Base-by-base conservation (phyloP, 2,888 invertebrate genomes). In the Macrosoma leucophasiata region DNA sequence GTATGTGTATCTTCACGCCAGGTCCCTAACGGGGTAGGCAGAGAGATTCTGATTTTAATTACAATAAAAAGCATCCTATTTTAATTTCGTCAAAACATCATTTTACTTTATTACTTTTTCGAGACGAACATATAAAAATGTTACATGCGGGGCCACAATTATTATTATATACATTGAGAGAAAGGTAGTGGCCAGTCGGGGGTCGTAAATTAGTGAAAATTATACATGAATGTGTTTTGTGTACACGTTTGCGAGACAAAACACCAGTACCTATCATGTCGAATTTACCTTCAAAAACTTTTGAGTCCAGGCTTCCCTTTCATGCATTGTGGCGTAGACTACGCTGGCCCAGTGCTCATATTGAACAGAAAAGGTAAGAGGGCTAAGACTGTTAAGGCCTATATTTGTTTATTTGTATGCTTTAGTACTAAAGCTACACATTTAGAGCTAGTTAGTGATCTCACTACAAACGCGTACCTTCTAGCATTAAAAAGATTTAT, bases 381-480 rank as follows among this genome's bases (percentile, higher is more conserved):
- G 1, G 36, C 47, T 0, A 45, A 34, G 24, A 12, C 41, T 13
- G 29, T 35, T 11, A 50, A 53, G 21, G 31, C 28, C n/a, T 53
- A 50, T 15, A 33, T 51, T 9, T 50, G 48, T 33, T 22, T 52
- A 30, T 48, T 52, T 31, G 23, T 54, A 12, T 50, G 49, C 34
- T 46, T 52, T 12, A 12, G 30, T 2, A 50, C 46, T 4, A 41
- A 49, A 2, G 42, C 48, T 0, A 22, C 53, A 1, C 49, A 50
- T 29, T 44, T 46, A 22, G 49, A 51, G 19, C 30, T 48, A 4
- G 46, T 49, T 1, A 41, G 41, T 11, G 38, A 39, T 17, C 39
- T 49, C 7, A 22, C 43, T 5, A 31, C 39, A 5, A 41, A 33
- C 5, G 43, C 40, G 6, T 45, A 48, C 13, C 12, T 48, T 18